Conservation (phyloP, 2,797 vertebrate genomes). For the Pipistrellus pipistrellus region DNA sequence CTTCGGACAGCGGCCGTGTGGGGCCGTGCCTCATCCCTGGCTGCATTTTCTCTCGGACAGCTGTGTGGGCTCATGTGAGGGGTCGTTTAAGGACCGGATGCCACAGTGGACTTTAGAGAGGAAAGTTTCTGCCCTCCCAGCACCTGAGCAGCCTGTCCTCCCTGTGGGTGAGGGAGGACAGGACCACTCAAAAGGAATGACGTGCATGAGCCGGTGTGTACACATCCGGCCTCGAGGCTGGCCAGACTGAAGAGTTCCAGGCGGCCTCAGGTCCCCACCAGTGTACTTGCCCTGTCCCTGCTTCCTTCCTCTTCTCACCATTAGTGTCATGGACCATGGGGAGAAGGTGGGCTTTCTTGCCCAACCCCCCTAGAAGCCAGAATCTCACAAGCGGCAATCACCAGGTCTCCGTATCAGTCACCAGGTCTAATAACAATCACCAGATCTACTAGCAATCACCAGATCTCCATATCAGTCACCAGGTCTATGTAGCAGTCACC, state of each 20-base stretch:
- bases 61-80: rapidly evolving
- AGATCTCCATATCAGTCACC: too few relatives aligned
- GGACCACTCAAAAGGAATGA: background rate
- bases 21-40: background rate
- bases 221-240: rapidly evolving
- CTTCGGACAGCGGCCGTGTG: background rate
- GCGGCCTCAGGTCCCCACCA: background rate
- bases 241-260: background rate
- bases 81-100: background rate
- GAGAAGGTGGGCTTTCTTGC: background rate
- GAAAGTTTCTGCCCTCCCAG: background rate
- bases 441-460: rapidly evolving
- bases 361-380: background rate
- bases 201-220: rapidly evolving
- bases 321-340: background rate
- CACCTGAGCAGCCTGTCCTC: background rate
- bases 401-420: too few relatives aligned
- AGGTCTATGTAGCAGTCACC: background rate
- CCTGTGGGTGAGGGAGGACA: background rate
- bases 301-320: background rate
- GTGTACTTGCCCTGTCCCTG: rapidly evolving
- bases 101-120: background rate
- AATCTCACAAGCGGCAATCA: too few relatives aligned
- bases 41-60: rapidly evolving
- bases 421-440: too few relatives aligned